phyloP scores from a whole-genome alignment of 1,140 invertebrate species.

The Drosophila tropicalis region DNA sequence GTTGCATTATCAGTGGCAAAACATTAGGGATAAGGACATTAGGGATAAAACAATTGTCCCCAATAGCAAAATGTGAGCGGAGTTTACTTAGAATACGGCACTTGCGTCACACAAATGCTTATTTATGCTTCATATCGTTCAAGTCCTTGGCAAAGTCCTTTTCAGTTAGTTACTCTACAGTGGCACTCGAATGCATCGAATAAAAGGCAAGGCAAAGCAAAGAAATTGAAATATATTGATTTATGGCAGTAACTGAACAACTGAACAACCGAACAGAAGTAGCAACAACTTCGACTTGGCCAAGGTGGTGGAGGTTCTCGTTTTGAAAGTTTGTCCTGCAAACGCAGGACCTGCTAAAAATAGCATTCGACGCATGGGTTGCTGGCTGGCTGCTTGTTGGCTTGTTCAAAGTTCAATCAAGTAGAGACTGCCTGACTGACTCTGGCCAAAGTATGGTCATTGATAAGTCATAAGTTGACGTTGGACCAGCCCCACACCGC shows the following conservation, averaged over 20 bases:
- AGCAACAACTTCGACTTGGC: conserved; percentile 19
- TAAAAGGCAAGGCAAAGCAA: conserved; percentile 29
- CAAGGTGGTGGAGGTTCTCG: conserved; percentile 40
- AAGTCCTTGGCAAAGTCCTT: conserved; percentile 62
- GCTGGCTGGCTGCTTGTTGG: conserved; percentile 22
- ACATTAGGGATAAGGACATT: conserved; percentile 31
- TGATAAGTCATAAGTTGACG: conserved; percentile 54
- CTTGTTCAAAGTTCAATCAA: conserved; percentile 69
- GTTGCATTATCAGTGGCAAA: conserved; percentile 34
- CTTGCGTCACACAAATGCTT: conserved; percentile 33
- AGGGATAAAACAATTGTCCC: conserved; percentile 12
- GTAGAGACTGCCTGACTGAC: conserved; percentile 49
- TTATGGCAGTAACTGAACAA: conserved; percentile 62
- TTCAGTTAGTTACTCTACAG: conserved; percentile 62
- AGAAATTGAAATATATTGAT: conserved; percentile 77
- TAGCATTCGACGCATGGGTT: conserved; percentile 17
- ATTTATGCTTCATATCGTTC: conserved; percentile 51
- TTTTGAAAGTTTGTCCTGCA: conserved; percentile 59
- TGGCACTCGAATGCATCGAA: conserved; percentile 55
- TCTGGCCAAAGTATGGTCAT: conserved; percentile 48
- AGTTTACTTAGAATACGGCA: conserved; percentile 13
- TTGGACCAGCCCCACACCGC: conserved; percentile 10
- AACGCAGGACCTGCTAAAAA: conserved; percentile 24
- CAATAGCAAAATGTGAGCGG: not conserved
- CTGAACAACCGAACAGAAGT: conserved; percentile 18